Evolutionary conservation across 2,113 vertebrate genomes (phyloP), one percentile per base, ranked within the genome.

Genomic region (Rhodinocichla rosea): DNA sequence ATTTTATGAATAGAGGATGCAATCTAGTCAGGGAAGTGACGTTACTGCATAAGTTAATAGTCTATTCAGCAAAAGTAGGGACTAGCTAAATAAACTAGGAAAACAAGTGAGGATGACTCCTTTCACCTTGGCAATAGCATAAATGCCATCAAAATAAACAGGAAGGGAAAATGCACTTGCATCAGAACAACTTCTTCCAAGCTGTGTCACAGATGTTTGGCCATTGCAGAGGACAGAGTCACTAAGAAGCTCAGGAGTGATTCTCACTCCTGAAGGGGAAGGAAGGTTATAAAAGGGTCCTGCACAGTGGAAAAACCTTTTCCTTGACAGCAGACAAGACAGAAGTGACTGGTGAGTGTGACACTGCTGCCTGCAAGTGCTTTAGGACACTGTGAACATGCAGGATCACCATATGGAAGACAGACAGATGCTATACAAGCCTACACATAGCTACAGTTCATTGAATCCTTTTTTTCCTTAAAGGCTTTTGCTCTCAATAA

Each of bases 131-230:
- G 56, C 45, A 75, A 53, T 59, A 81, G 23, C 68, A 45, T 15
- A 67, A 95, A 52, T 77, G 50, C 9, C 30, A 45, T 26, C 3
- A 13, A 91, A 94, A 89, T 17, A 80, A 73, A 49, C 44, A 71
- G 47, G 39, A 50, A 63, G 30, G 32, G 24, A 78, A 87, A 82
- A 30, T 35, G 52, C 24, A 28, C 79, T 89, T 74, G 47, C 30
- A 86, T 69, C 52, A 92, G 47, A 86, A 24, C 47, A 74, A 22
- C 24, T 62, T 50, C 32, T 60, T 63, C 75, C 60, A 87, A 71
- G 67, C 91, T 84, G 69, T 89, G 87, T 60, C 89, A 96, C 60
- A 70, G 86, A 70, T 78, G 86, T 81, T 94, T 93, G 52, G 40
- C 76, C 5, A 1, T 59, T 76, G 37, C 79, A 69, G 85, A 95